A percentile compares a stretch with the other conserved stretches of the same genome.
phyloP scores from a whole-genome alignment of 2,797 vertebrate species.

The Chloroceryle amazona region DNA sequence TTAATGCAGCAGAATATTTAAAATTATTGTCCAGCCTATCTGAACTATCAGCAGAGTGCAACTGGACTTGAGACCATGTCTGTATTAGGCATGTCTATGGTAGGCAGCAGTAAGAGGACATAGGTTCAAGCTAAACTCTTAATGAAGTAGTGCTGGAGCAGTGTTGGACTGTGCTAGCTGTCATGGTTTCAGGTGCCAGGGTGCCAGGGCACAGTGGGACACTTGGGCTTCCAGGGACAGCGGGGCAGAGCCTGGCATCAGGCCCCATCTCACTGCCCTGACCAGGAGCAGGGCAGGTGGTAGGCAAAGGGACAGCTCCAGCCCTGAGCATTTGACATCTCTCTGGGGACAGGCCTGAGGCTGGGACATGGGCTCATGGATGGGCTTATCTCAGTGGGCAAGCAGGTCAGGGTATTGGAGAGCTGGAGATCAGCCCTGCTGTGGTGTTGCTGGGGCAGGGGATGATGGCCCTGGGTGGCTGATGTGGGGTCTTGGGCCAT shows the following conservation, averaged over 20 bases:
- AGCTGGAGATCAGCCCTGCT: rapidly evolving
- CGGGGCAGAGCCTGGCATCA: background rate
- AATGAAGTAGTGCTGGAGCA: rapidly evolving
- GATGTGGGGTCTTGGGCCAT: rapidly evolving
- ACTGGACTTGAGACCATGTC: background rate
- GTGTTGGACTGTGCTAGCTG: background rate
- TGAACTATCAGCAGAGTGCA: background rate
- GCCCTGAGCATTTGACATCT: rapidly evolving
- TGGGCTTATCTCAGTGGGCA: rapidly evolving
- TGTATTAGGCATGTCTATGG: background rate
- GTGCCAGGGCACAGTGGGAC: background rate
- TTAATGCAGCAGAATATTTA: background rate
- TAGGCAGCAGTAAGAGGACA: background rate
- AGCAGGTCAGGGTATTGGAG: background rate
- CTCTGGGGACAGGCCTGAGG: background rate
- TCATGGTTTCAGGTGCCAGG: background rate
- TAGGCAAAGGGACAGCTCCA: background rate
- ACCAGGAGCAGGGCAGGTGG: background rate
- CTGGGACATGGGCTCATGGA: rapidly evolving
- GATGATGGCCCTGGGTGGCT: rapidly evolving
- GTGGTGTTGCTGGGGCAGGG: rapidly evolving
- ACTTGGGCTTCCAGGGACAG: rapidly evolving
- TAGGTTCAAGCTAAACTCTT: background rate
- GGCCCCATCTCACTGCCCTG: background rate
- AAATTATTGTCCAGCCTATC: background rate